phyloP scores from a whole-genome alignment of 2,797 vertebrate species.

The Schizopygopsis malacanthus region DNA sequence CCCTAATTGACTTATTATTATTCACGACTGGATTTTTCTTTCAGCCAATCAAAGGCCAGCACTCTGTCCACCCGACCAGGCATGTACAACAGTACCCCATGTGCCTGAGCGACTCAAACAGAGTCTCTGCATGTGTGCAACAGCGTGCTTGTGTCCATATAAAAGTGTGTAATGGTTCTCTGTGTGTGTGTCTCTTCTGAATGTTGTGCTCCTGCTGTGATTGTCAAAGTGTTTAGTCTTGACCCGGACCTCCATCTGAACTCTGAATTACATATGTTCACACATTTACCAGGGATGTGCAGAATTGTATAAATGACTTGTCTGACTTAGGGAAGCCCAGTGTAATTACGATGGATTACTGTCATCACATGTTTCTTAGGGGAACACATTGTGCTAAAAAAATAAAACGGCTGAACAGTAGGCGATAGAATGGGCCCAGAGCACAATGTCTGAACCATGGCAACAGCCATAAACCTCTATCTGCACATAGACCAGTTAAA shows the following conservation, averaged over 20 bases:
- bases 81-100: constrained; percentile 40
- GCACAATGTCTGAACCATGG: background rate
- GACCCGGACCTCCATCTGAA: constrained; percentile 52
- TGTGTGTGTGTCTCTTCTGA: constrained; percentile 19
- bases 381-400: background rate
- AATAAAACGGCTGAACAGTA: background rate
- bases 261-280: constrained; percentile 47
- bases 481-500: background rate
- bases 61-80: constrained; percentile 59
- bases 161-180: constrained; percentile 10
- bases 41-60: constrained; percentile 61
- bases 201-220: constrained; percentile 30
- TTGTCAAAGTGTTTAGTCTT: constrained; percentile 25
- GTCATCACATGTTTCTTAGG: background rate
- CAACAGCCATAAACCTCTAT: background rate
- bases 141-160: constrained; percentile 28
- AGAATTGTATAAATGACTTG: background rate
- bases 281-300: background rate
- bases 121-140: constrained; percentile 29
- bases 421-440: background rate
- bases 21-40: constrained; percentile 50
- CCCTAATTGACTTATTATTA: constrained; percentile 67
- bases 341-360: background rate
- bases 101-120: constrained; percentile 12
- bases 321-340: background rate